Evolutionary conservation across 2,113 vertebrate species (phyloP), one percentile per base, ranked within the genome.

Genomic region (Numenius arquata): DNA sequence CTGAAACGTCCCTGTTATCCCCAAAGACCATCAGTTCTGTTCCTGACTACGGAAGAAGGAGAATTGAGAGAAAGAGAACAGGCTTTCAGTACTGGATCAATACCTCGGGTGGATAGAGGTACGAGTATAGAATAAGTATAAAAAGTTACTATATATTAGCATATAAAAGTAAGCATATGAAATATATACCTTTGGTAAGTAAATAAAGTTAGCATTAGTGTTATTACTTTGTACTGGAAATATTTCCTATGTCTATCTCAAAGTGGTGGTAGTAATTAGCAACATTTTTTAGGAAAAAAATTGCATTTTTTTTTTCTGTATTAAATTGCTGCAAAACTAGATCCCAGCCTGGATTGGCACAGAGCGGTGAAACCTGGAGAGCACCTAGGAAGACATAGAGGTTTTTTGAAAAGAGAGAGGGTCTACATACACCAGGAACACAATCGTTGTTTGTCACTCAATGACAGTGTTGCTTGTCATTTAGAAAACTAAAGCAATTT

Each of bases 401-500:
- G 0, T 63, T 73, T 75, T 92, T 78, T 78, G 29, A 43, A 84
- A 68, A 66, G 22, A 70, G 27, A 47, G 17, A 43, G 26, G 9
- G 4, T 90, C 32, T 90, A 41, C 34, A 32, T 32, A 23, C 5
- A 65, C 14, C 22, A 53, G 50, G 62, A 77, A 53, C 11, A 25
- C 47, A 63, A 48, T 36, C 3, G 2, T 5, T 15, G 1, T 32
- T 89, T 94, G 76, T 78, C 26, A 68, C 20, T 89, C 52, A 43
- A 14, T 56, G 20, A 15, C 21, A 95, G 11, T 5, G 11, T 75
- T 50, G 29, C 36, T 91, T 82, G 47, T 75, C 90, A 63, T 88
- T 89, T 50, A 30, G 34, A 91, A 95, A 96, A 89, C 32, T 29
- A 52, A 94, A 94, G 63, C 32, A 80, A 74, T 80, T 96, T 96